These are phyloP conservation scores for Calonectris borealis DNA, from an alignment of 2,113 vertebrate species.

Conservation along the genomic window DNA sequence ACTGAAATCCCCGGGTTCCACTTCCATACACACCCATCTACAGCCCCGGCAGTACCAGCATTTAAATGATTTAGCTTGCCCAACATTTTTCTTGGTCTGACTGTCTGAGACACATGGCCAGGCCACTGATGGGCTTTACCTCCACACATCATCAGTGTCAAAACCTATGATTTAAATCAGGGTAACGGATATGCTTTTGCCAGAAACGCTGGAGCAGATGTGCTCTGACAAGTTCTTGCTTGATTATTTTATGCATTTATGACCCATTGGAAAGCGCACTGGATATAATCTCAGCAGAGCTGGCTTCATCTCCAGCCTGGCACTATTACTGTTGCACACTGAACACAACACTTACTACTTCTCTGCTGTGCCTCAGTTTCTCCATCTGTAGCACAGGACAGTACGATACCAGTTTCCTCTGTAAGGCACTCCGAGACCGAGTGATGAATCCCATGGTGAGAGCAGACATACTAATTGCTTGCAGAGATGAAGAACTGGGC, in stretches of 20 bases:
- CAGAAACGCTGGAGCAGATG: neutral
- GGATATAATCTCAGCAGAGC: neutral
- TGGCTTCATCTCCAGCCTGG: neutral
- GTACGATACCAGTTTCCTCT: rapidly evolving
- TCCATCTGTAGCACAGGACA: neutral
- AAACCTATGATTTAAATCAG: neutral
- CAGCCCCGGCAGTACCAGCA: neutral
- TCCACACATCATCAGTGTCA: neutral
- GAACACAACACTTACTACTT: neutral
- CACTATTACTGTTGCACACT: neutral
- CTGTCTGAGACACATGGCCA: neutral
- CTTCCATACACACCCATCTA: neutral
- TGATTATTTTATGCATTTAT: neutral
- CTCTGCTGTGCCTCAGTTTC: neutral
- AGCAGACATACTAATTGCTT: neutral
- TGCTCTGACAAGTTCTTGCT: neutral
- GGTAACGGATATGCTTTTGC: neutral
- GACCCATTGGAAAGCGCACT: neutral
- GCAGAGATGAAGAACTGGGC: neutral
- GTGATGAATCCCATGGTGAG: neutral
- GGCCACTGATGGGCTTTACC: neutral
- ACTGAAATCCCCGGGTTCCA: neutral
- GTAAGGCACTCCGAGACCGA: neutral
- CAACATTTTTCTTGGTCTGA: neutral
- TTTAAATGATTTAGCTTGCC: neutral